These are phyloP conservation scores for Callosobruchus maculatus DNA, from an alignment of 2,888 invertebrate genomes.

Conservation along the genomic window DNA sequence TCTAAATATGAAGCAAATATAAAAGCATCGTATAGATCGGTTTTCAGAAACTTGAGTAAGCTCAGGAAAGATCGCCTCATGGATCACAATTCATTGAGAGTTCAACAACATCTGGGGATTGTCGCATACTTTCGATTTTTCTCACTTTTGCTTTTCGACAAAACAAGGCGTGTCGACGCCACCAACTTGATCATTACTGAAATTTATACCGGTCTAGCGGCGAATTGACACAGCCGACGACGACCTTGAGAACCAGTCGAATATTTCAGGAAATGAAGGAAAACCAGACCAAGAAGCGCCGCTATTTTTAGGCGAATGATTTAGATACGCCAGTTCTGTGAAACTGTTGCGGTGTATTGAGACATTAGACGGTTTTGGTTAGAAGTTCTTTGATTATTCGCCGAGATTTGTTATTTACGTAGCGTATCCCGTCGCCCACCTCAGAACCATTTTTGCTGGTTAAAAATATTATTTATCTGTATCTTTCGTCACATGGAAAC, in stretches of 20 bases:
- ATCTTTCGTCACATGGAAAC: too few relatives aligned
- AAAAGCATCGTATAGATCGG: too few relatives aligned
- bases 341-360: neutral
- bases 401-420: neutral
- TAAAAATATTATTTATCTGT: too few relatives aligned
- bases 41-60: too few relatives aligned
- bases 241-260: neutral
- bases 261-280: neutral
- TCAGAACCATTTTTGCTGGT: too few relatives aligned
- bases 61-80: too few relatives aligned
- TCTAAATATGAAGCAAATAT: too few relatives aligned
- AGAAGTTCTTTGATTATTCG: neutral
- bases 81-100: neutral
- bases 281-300: neutral
- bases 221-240: neutral
- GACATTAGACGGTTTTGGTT: neutral
- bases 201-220: neutral
- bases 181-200: neutral
- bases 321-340: neutral
- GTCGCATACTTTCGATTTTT: neutral
- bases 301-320: neutral
- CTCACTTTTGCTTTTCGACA: neutral
- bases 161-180: neutral
- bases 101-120: neutral
- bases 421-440: too few relatives aligned